phyloP scores from a whole-genome alignment of 2,113 vertebrate species.

The Hiodon alosoides region DNA sequence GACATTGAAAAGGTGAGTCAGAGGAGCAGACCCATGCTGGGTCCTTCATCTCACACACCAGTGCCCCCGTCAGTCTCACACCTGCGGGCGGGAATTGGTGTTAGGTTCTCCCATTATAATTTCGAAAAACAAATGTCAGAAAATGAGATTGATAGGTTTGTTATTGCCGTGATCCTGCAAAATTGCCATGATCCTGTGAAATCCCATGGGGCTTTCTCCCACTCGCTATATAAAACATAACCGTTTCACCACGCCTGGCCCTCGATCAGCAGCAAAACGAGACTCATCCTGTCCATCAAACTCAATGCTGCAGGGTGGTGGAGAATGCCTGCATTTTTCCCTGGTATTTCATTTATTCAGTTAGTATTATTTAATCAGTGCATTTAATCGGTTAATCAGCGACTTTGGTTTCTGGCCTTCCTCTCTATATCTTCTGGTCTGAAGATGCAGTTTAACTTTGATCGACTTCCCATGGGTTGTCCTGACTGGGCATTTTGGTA shows the following conservation, averaged over 20 bases:
- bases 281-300: no score
- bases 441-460: neutral
- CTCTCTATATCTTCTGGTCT: neutral
- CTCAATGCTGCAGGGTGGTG: no score
- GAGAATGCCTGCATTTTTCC: no score
- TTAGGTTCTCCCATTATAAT: constrained; percentile 43
- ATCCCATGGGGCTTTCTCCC: no score
- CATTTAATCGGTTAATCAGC: neutral
- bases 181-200: no score
- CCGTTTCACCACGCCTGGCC: no score
- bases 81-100: constrained; percentile 37
- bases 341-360: no score
- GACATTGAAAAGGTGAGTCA: constrained; percentile 86
- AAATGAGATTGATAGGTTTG: constrained; percentile 46
- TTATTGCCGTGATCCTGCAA: constrained; percentile 28
- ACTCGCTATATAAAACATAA: no score
- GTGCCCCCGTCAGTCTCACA: neutral
- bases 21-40: neutral
- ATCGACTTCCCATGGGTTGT: no score
- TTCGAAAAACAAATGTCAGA: constrained; percentile 47
- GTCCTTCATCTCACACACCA: neutral
- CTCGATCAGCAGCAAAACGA: no score
- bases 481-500: no score
- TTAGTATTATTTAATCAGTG: neutral
- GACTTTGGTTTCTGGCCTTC: neutral